phyloP scores from a whole-genome alignment of 2,113 vertebrate species.

The Gobiocypris rarus region DNA sequence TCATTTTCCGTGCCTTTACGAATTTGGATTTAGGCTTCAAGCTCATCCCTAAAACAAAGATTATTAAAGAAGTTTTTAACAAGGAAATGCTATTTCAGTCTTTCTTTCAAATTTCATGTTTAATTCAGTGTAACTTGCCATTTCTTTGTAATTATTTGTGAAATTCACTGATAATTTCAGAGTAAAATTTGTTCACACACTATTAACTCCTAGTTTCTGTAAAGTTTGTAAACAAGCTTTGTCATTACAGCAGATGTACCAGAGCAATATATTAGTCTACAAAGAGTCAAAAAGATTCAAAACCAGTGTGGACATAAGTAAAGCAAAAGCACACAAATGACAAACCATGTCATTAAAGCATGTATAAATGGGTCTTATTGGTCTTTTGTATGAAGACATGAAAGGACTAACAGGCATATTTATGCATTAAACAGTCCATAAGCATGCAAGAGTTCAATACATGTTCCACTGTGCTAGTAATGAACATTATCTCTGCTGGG shows the following conservation, averaged over 20 bases:
- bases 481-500: conserved; percentile 60
- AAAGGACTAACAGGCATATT: conserved; percentile 3
- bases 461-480: conserved; percentile 56
- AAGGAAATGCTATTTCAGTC: no score
- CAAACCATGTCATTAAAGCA: background rate
- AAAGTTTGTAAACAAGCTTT: background rate
- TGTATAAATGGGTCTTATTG: background rate
- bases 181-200: background rate
- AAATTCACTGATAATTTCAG: no score
- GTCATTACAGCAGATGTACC: background rate
- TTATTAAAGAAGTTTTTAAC: no score
- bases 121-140: no score
- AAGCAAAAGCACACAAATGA: background rate
- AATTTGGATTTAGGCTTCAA: no score
- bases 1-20: no score
- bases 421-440: conserved; percentile 24
- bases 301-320: background rate
- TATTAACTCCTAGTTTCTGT: background rate
- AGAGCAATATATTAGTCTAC: background rate
- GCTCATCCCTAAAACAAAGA: no score
- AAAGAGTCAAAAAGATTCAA: background rate
- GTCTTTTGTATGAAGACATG: background rate
- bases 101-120: no score
- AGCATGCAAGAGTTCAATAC: conserved; percentile 56
- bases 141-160: no score